Evolutionary conservation across 2,888 invertebrate genomes (phyloP), one percentile per base, ranked within the genome.

Genomic region (Drosophila mulleri): DNA sequence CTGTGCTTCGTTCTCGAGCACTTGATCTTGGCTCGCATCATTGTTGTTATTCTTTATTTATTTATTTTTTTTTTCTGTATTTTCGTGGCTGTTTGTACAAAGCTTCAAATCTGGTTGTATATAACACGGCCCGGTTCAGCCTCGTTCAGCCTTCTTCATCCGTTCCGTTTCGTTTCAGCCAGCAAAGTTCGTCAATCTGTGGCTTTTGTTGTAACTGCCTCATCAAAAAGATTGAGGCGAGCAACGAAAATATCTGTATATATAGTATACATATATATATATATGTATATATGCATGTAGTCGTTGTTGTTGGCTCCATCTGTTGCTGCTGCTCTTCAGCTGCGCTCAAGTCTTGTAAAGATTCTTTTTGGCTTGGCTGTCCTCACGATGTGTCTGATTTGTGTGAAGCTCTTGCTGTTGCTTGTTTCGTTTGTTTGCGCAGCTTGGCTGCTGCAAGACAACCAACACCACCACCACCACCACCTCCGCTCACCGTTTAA

Each of bases 31-130:
- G 75, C 75, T 76, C 81, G 74, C 85, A 64, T 75, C 67, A 68
- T 69, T 79, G 75, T 78, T 82, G 77, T 79, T 67, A 70, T 80
- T 74, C 73, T 67, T 56, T 47, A 67, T 72, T 29, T 26, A 2
- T 29, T 16, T 12, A 3, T 45, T 78, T 35, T 66, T 66, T 26
- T 64, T 78, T 83, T 53, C 44, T 50, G 11, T 57, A 42, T 58
- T 78, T 52, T 62, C 65, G 57, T 83, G 56, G 74, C 75, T 86
- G 83, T 86, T 86, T 86, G 88, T 86, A 83, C 69, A 86, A 86
- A 86, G 86, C 86, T 89, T 89, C 81, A 86, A 89, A 88, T 86
- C 88, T 83, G 83, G 81, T 76, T 76, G 76, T 64, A 79, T 60
- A 68, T 69, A 44, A 57, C 47, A 66, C 56, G 9, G 26, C 11